These are phyloP conservation scores for Rhincodon typus DNA, from an alignment of 2,797 vertebrate genomes.

Conservation along the genomic window DNA sequence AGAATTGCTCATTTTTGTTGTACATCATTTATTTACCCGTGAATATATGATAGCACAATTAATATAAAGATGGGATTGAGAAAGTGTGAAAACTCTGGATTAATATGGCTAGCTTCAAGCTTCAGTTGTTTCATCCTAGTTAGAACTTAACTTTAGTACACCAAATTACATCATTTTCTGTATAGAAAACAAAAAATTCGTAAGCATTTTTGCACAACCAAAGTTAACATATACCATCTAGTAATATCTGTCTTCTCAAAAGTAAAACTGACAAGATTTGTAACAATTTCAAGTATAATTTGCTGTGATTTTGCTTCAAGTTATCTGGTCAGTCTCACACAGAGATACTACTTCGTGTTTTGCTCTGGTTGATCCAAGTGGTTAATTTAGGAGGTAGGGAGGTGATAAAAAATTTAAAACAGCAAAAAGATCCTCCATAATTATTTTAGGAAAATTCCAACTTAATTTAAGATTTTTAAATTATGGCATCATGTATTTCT, in stretches of 20 bases:
- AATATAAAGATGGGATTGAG: not conserved
- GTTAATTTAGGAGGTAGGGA: not conserved
- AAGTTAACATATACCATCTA: not conserved
- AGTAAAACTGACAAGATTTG: not conserved
- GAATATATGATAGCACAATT: not conserved
- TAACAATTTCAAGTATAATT: not conserved
- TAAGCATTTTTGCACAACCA: not conserved
- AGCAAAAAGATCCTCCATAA: not conserved
- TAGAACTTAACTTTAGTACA: not conserved
- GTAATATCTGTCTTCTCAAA: not conserved
- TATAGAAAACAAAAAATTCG: not conserved
- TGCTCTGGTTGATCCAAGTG: not conserved
- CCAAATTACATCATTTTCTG: not conserved
- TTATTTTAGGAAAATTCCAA: not conserved
- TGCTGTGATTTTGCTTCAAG: not conserved
- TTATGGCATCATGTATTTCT: not conserved
- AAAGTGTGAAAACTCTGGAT: not conserved
- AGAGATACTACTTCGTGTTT: not conserved
- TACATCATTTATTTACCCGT: not conserved
- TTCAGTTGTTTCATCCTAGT: not conserved
- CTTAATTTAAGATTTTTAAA: constrained; percentile 1
- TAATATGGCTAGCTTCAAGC: not conserved
- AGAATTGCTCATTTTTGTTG: not conserved
- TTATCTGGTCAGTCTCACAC: not conserved
- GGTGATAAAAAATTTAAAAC: not conserved